Conservation (phyloP, 2,113 vertebrate genomes). For the Turdus rufiventris region DNA sequence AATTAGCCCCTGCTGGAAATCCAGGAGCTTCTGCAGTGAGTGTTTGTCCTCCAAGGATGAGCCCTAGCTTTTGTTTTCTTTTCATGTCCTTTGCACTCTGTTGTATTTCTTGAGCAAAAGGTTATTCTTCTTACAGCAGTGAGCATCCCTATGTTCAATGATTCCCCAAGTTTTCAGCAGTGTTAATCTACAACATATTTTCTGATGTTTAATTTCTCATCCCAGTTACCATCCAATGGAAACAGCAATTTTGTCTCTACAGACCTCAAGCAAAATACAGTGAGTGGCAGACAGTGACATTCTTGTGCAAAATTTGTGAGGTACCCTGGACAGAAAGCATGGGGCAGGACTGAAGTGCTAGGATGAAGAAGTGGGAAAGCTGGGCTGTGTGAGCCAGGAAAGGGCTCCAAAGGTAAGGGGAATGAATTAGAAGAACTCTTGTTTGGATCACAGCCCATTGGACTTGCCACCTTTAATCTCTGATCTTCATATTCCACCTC, state of each 20-base stretch:
- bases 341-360: not conserved
- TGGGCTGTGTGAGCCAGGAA: not conserved
- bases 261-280: not conserved
- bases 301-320: not conserved
- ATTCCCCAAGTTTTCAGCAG: not conserved
- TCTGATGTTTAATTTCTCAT: not conserved
- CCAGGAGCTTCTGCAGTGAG: not conserved
- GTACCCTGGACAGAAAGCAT: not conserved
- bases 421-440: not conserved
- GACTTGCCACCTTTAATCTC: slow-evolving; percentile 3
- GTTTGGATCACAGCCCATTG: not conserved
- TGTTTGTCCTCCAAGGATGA: not conserved
- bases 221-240: not conserved
- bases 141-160: not conserved
- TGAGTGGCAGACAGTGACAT: not conserved
- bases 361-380: not conserved
- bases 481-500: not conserved
- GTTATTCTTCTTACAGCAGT: not conserved
- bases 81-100: not conserved
- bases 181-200: not conserved
- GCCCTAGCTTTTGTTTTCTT: not conserved
- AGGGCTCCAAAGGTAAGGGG: not conserved
- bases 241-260: not conserved
- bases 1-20: not conserved
- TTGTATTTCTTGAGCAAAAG: not conserved